phyloP scores from a whole-genome alignment of 1,140 invertebrate genomes.

The Eueides isabella region DNA sequence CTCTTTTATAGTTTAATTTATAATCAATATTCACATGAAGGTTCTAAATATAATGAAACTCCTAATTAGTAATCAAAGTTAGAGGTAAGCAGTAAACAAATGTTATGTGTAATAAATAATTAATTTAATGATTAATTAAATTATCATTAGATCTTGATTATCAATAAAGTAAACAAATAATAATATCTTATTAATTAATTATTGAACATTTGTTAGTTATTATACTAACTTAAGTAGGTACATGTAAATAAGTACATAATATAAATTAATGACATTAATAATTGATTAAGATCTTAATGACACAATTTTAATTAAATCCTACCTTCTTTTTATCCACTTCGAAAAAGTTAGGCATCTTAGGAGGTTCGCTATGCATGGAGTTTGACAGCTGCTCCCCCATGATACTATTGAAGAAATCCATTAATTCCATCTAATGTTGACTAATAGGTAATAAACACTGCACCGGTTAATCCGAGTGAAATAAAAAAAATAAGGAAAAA shows the following conservation, averaged over 20 bases:
- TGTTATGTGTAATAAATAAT: constrained; percentile 6
- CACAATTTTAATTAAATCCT: constrained; percentile 13
- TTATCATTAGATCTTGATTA: neutral
- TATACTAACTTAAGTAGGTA: neutral
- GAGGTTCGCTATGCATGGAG: constrained; percentile 54
- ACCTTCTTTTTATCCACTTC: constrained; percentile 77
- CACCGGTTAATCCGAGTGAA: constrained; percentile 30
- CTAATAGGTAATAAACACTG: constrained; percentile 40
- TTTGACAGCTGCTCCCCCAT: constrained; percentile 64
- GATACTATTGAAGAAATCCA: constrained; percentile 65
- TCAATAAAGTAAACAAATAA: neutral
- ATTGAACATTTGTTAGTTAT: neutral
- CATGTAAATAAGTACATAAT: neutral
- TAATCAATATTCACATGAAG: neutral
- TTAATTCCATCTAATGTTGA: constrained; percentile 66
- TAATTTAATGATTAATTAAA: constrained; percentile 3
- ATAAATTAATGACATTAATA: neutral
- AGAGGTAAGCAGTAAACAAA: neutral
- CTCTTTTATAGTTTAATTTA: neutral
- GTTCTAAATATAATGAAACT: neutral
- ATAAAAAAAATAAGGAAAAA: constrained; percentile 40
- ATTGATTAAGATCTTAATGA: neutral
- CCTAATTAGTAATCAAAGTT: neutral
- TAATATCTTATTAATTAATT: neutral
- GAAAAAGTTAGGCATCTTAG: constrained; percentile 73